A percentile compares a stretch with the other conserved stretches of the same genome.
phyloP scores from a whole-genome alignment of 1,140 invertebrate genomes.

The Chelonus insularis region DNA sequence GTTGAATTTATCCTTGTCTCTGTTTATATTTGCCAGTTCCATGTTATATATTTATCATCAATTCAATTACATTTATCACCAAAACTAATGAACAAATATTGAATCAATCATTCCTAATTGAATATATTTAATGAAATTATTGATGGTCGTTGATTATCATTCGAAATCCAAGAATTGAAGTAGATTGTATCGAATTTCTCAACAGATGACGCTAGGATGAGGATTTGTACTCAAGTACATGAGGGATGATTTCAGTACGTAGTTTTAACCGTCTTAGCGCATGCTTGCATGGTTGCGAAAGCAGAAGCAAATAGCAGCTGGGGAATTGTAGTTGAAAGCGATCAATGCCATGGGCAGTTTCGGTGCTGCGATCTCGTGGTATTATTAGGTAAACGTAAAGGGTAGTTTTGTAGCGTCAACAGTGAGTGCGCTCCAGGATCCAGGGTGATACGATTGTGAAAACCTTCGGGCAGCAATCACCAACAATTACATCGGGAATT shows the following conservation, averaged over 20 bases:
- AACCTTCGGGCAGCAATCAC: too few species aligned
- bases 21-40: slow-evolving; percentile 9
- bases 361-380: slow-evolving; percentile 52
- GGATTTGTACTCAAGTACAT: slow-evolving; percentile 1
- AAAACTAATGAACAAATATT: too few species aligned
- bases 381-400: slow-evolving; percentile 28
- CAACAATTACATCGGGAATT: too few species aligned
- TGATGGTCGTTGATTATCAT: neutral
- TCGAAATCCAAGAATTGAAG: neutral
- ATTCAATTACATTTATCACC: too few species aligned
- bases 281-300: slow-evolving; percentile 32
- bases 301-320: neutral
- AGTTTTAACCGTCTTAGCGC: neutral
- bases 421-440: too few species aligned
- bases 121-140: too few species aligned
- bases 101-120: too few species aligned
- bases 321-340: slow-evolving; percentile 30
- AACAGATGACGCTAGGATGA: slow-evolving; percentile 17
- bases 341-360: slow-evolving; percentile 44
- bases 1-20: slow-evolving; percentile 6
- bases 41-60: too few species aligned
- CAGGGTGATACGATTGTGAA: too few species aligned
- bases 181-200: neutral
- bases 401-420: slow-evolving; percentile 12
- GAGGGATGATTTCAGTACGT: neutral